Percentiles rank a stretch among this genome's conserved stretches.
phyloP scores from a whole-genome alignment of 1,140 invertebrate species.

The Araneus ventricosus region DNA sequence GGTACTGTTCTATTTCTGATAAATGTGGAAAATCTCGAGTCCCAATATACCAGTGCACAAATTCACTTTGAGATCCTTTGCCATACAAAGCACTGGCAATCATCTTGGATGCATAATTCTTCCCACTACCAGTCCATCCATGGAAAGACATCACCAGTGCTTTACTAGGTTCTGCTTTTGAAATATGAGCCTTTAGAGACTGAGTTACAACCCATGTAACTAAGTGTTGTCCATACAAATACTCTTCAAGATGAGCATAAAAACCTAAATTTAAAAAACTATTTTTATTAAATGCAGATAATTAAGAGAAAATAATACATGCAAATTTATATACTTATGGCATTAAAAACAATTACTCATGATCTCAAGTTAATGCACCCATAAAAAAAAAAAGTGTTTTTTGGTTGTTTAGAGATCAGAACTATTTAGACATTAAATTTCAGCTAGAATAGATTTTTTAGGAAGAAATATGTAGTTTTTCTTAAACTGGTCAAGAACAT shows the following conservation, averaged over 20 bases:
- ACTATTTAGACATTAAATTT: too few species aligned
- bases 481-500: too few species aligned
- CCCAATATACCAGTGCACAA: slow-evolving; percentile 90
- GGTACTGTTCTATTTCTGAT: slow-evolving; percentile 81
- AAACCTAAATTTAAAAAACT: background rate
- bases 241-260: slow-evolving; percentile 67
- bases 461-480: too few species aligned
- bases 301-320: too few species aligned
- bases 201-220: slow-evolving; percentile 78
- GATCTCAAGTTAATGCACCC: too few species aligned
- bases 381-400: too few species aligned
- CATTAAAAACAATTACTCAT: too few species aligned
- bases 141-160: slow-evolving; percentile 83
- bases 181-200: slow-evolving; percentile 78
- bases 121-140: slow-evolving; percentile 90
- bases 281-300: background rate
- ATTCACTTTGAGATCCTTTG: slow-evolving; percentile 87
- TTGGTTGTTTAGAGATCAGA: too few species aligned
- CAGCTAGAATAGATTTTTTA: too few species aligned
- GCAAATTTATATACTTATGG: too few species aligned
- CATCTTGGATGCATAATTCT: slow-evolving; percentile 91
- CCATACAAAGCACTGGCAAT: slow-evolving; percentile 89
- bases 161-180: slow-evolving; percentile 79
- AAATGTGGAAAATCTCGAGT: slow-evolving; percentile 88
- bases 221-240: slow-evolving; percentile 81